Evolutionary conservation across 2,113 vertebrate genomes (phyloP), one percentile per base, ranked within the genome.

Genomic region (Platysteira castanea): DNA sequence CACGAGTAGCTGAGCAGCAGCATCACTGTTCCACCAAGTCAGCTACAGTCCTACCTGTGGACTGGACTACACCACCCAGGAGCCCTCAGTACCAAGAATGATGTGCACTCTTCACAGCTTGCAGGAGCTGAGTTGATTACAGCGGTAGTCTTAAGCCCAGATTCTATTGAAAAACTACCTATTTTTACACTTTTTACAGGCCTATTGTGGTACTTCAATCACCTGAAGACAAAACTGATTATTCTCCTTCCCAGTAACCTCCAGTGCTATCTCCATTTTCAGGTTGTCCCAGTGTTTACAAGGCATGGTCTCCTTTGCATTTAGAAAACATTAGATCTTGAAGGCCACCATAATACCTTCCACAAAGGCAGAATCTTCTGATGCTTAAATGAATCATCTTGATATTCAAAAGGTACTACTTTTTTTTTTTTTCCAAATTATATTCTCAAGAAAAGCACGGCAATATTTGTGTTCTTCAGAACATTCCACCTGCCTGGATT

Each of bases 1-100:
- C 4, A 2, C 0, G 0, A 75, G n/a, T 4, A 67, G 24, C 2
- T 88, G 46, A 67, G 47, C 20, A 24, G 61, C 2, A 6, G 26
- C 70, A 76, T 12, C 7, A 3, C 20, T 37, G 56, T 12, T 44
- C 28, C 64, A 81, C 31, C 28, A 27, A 37, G 18, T 11, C 52
- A 64, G 80, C 8, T 1, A 3, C 49, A 56, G 49, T 3, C 18
- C 5, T 1, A 24, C 2, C 50, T 7, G 1, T 5, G 44, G 20
- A 42, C 5, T 6, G 35, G 28, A 46, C 31, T 15, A 13, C 1
- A 1, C 4, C 41, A 44, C 35, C 37, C 47, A 60, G 39, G 54
- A 73, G 33, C 65, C 33, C 23, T 54, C 15, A 1, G 15, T 35
- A 42, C 22, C 63, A 60, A 15, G 11, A 70, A 14, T 7, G 59